Evolutionary conservation across 2,888 invertebrate species (phyloP), one percentile per base, ranked within the genome.

Genomic region (Sinotaia quadrata): DNA sequence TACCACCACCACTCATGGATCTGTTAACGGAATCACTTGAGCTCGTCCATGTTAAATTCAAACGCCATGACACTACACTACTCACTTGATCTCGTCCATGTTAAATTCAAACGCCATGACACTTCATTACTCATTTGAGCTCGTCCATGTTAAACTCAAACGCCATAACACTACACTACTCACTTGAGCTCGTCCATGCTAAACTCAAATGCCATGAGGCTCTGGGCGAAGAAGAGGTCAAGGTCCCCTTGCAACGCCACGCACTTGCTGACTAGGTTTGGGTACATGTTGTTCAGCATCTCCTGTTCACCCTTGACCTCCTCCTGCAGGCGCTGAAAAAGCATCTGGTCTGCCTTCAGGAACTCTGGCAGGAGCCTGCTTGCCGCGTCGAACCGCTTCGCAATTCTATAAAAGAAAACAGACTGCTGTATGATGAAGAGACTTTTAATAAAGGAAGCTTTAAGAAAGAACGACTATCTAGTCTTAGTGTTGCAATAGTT

Each of bases 121-220:
- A n/a, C n/a, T n/a, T n/a, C n/a, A n/a, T n/a, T n/a, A n/a, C n/a
- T 41, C 49, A 82, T 5, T 47, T 61, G 7, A 85, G 29, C 37
- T 83, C 81, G 12, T 75, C 67, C 4, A 81, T 62, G 4, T 71
- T 68, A 67, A 77, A 81, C 60, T 84, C 84, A 59, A 81, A 81
- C 24, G 68, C 71, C 78, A 84, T 80, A 10, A 85, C 69, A 12
- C 78, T 69, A n/a, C n/a, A n/a, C n/a, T 5, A 31, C 72, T 41
- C 49, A 82, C 8, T 47, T 61, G 7, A 85, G 29, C 37, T 83
- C 81, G 12, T 75, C 67, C 4, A 81, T 62, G 4, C 71, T 68
- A 67, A 77, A 81, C 60, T 84, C 84, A 59, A 81, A 81, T 24
- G 68, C 71, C 78, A 84, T 80, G 12, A 85, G 70, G 12, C 78